A percentile compares a stretch with the other conserved stretches of the same genome.
These are phyloP conservation scores for Procambarus virginalis DNA, from an alignment of 1,140 invertebrate species.

Conservation along the genomic window DNA sequence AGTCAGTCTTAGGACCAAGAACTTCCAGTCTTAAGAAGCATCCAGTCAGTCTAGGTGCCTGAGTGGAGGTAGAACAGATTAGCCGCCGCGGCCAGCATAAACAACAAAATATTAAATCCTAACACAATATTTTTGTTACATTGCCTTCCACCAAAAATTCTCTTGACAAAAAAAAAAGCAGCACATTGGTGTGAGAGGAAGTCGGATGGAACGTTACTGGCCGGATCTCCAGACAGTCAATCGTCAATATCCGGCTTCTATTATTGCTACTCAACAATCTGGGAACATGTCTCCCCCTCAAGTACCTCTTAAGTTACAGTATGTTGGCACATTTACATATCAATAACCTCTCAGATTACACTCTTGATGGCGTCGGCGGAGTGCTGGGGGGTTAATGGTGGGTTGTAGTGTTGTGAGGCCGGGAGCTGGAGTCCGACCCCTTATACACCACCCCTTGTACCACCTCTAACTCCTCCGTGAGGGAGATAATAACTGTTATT, in stretches of 20 bases:
- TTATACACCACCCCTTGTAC: no score
- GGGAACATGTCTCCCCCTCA: not conserved
- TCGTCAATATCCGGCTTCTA: not conserved
- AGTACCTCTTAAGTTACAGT: not conserved
- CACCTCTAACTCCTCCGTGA: not conserved
- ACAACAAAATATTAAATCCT: no score
- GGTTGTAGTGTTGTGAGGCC: not conserved
- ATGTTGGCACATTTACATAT: constrained; percentile 25
- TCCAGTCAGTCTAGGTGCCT: no score
- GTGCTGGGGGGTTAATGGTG: constrained; percentile 20
- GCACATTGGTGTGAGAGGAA: not conserved
- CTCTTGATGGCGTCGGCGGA: not conserved
- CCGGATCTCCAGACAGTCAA: not conserved
- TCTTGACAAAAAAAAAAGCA: not conserved
- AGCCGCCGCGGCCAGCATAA: no score
- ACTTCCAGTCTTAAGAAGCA: no score
- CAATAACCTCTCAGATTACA: constrained; percentile 33
- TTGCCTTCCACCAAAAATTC: no score
- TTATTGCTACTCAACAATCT: no score
- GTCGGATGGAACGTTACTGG: not conserved
- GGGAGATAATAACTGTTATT: not conserved
- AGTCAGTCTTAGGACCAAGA: no score
- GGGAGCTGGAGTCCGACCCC: constrained; percentile 22
- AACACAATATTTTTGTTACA: no score
- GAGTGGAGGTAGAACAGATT: no score